Conservation (phyloP, 2,797 vertebrate species). For the Nyctalus aviator region DNA sequence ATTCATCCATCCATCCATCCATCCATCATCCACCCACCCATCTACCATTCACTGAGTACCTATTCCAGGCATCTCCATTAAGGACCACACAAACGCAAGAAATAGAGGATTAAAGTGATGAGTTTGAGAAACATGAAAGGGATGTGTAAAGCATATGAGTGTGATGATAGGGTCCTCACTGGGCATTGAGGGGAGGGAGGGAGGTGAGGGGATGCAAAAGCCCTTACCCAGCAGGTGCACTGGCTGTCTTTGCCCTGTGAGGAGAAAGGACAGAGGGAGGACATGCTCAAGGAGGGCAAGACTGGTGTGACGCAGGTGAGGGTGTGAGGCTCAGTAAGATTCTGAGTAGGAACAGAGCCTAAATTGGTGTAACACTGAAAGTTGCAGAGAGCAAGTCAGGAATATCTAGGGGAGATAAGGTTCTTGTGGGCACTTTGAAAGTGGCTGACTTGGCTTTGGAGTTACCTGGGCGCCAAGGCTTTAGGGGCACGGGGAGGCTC, state of each 20-base stretch:
- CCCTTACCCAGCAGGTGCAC: slow-evolving; percentile 82
- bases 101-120: background rate
- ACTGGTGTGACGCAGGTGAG: background rate
- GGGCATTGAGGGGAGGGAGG: background rate
- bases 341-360: background rate
- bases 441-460: background rate
- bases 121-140: background rate
- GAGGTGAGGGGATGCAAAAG: background rate
- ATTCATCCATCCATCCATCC: too few relatives aligned
- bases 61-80: background rate
- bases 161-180: background rate
- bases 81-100: slow-evolving; percentile 18
- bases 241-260: slow-evolving; percentile 79
- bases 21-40: background rate
- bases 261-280: slow-evolving; percentile 75
- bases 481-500: slow-evolving; percentile 86
- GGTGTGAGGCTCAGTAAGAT: background rate
- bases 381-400: background rate
- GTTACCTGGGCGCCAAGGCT: slow-evolving; percentile 76
- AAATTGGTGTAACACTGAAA: background rate
- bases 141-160: background rate
- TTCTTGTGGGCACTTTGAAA: background rate
- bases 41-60: background rate
- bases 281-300: slow-evolving; percentile 64
- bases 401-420: background rate